Conservation (phyloP, 92 coral and sea anemone species). For the Montipora capitata region DNA sequence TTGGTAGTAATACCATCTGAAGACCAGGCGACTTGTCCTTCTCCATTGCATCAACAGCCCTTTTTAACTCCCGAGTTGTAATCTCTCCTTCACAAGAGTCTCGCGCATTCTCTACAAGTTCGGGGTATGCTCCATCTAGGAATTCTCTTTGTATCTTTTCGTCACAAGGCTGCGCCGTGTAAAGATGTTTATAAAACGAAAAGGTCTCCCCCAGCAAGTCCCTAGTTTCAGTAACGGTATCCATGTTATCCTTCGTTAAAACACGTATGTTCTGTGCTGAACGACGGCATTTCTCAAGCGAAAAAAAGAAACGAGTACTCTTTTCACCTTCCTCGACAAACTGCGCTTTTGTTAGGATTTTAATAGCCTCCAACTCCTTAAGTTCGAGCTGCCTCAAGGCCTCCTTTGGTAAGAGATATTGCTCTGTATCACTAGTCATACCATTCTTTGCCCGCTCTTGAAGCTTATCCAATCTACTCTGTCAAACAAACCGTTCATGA, state of each 20-base stretch:
- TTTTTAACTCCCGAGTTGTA: background rate
- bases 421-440: background rate
- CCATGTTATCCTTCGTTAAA: too few relatives aligned
- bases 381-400: slow-evolving; percentile 20
- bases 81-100: background rate
- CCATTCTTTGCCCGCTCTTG: background rate
- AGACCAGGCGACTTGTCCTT: too few relatives aligned
- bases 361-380: slow-evolving; percentile 18
- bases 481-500: background rate
- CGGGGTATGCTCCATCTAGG: background rate
- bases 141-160: background rate
- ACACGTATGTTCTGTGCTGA: too few relatives aligned
- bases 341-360: slow-evolving; percentile 22
- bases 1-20: too few relatives aligned
- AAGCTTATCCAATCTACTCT: background rate
- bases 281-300: too few relatives aligned
- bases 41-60: background rate
- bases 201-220: slow-evolving; percentile 1
- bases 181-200: slow-evolving; percentile 31
- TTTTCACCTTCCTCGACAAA: slow-evolving; percentile 26
- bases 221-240: background rate
- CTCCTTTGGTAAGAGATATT: slow-evolving; percentile 17
- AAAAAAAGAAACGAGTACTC: too few relatives aligned
- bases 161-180: slow-evolving; percentile 16
- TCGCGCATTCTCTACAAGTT: background rate